These are phyloP conservation scores for Darwinula stevensoni DNA, from an alignment of 2,888 invertebrate genomes.

Conservation along the genomic window DNA sequence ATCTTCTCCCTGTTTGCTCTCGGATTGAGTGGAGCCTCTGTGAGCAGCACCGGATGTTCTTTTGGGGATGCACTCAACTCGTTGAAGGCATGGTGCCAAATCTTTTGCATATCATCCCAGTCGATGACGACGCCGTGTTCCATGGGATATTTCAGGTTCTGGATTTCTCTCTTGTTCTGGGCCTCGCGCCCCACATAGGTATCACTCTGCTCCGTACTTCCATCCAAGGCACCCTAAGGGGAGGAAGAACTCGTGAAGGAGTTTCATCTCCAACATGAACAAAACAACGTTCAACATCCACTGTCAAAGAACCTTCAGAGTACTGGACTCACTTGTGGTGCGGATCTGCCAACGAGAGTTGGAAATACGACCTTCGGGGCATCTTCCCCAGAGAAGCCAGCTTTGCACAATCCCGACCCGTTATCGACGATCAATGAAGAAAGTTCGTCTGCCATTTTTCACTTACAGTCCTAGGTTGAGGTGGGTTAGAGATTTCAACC, in stretches of 20 bases:
- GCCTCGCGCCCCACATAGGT: slow-evolving; percentile 7
- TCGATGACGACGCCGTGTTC: slow-evolving; percentile 6
- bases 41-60: neutral
- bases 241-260: no score
- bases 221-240: no score
- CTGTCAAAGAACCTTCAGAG: no score
- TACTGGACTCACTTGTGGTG: slow-evolving; percentile 13
- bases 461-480: no score
- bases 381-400: slow-evolving; percentile 13
- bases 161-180: slow-evolving; percentile 5
- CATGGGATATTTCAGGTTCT: slow-evolving; percentile 6
- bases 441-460: neutral
- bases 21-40: no score
- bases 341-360: slow-evolving; percentile 12
- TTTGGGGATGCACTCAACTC: slow-evolving; percentile 4
- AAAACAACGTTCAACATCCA: no score
- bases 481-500: no score
- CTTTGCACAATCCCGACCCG: slow-evolving; percentile 10
- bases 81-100: slow-evolving; percentile 5
- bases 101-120: slow-evolving; percentile 7
- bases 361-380: slow-evolving; percentile 13
- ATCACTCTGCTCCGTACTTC: no score
- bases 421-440: slow-evolving; percentile 7
- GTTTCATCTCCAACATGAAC: no score
- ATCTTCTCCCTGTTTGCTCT: no score